Evolutionary conservation across 2,113 vertebrate species (phyloP).

Genomic region (Lepisosteus osseus): DNA sequence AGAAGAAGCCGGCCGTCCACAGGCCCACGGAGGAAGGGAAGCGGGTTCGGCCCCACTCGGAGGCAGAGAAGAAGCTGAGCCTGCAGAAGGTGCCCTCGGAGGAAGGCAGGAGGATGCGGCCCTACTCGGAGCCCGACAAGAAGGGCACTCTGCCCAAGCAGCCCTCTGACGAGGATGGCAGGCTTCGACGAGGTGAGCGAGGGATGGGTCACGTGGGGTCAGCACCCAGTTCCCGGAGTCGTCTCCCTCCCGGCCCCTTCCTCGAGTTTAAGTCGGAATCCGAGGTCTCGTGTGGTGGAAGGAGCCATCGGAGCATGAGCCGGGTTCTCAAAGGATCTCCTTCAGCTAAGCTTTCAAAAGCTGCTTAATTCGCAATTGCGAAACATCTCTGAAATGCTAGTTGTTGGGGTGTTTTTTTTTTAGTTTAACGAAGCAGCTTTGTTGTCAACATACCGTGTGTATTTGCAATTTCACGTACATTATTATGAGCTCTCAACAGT

Average conservation of each 20-base stretch:
- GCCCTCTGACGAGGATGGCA: slow-evolving; percentile 73
- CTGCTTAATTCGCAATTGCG: no score
- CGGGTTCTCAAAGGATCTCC: slow-evolving; percentile 57
- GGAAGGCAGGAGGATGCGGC: slow-evolving; percentile 59
- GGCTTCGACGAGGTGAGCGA: slow-evolving; percentile 60
- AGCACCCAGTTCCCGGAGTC: no score
- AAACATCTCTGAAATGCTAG: no score
- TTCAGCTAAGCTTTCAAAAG: slow-evolving; percentile 56
- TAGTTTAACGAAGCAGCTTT: no score
- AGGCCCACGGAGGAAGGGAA: slow-evolving; percentile 55
- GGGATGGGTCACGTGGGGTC: no score
- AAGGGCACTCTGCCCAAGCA: slow-evolving; percentile 68
- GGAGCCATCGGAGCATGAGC: slow-evolving; percentile 27
- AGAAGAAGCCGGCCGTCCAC: slow-evolving; percentile 35
- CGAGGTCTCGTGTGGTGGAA: not conserved
- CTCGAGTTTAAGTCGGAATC: no score
- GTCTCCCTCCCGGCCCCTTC: not conserved
- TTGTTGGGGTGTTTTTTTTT: no score
- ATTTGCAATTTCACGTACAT: no score
- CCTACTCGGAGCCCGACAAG: slow-evolving; percentile 69
- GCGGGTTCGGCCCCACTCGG: slow-evolving; percentile 50
- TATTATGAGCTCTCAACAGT: no score
- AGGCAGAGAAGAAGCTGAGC: slow-evolving; percentile 54
- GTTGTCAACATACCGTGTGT: no score
- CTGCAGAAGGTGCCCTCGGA: slow-evolving; percentile 70